Evolutionary conservation across 2,797 vertebrate species (phyloP).

Genomic region (Capromys pilorides): DNA sequence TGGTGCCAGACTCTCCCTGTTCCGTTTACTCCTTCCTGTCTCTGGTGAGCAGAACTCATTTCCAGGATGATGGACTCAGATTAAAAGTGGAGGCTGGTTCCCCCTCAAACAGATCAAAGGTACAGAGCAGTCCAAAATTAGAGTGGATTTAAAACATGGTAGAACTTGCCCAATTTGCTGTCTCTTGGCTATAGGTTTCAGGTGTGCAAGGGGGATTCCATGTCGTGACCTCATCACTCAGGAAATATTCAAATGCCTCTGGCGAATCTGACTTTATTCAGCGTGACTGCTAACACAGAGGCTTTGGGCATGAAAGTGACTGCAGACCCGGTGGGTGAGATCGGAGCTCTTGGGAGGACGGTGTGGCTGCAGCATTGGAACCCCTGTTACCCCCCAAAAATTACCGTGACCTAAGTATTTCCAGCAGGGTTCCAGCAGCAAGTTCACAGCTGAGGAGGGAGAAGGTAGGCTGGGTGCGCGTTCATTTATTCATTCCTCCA

Average conservation of each 20-base stretch:
- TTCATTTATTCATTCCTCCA: not conserved
- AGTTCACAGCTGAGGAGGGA: not conserved
- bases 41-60: slow-evolving; percentile 2
- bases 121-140: not conserved
- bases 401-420: not conserved
- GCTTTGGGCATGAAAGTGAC: not conserved
- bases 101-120: slow-evolving; percentile 1
- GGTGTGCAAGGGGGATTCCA: not conserved
- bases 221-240: not conserved
- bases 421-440: not conserved
- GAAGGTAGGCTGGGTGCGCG: not conserved
- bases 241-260: slow-evolving; percentile 48
- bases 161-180: slow-evolving; percentile 35
- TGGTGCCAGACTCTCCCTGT: not conserved
- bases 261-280: slow-evolving; percentile 45
- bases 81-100: not conserved
- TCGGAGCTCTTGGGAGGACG: not conserved
- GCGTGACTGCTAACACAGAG: slow-evolving; percentile 5
- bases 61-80: not conserved
- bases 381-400: not conserved
- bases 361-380: not conserved
- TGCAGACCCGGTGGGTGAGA: not conserved
- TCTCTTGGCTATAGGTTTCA: slow-evolving; percentile 28
- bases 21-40: not conserved
- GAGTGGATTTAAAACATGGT: slow-evolving; percentile 21